phyloP scores from a whole-genome alignment of 2,888 invertebrate species.

The Nomada flava region DNA sequence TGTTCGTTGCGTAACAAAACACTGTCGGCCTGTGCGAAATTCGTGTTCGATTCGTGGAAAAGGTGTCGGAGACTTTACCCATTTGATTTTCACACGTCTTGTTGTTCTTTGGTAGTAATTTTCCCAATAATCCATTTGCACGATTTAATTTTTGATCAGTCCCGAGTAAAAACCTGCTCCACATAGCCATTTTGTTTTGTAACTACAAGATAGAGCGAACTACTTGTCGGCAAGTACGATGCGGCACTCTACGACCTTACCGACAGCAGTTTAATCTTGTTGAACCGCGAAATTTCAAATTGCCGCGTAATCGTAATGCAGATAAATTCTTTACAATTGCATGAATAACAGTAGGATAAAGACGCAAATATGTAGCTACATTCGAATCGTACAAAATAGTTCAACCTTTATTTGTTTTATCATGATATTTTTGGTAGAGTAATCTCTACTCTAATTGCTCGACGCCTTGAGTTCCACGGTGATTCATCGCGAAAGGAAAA shows the following conservation, averaged over 20 bases:
- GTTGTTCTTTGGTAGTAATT: constrained; percentile 63
- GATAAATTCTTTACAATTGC: too few species aligned
- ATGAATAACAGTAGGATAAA: background rate
- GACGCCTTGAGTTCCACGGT: background rate
- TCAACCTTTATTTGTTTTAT: too few species aligned
- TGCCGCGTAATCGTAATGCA: background rate
- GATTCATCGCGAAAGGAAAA: background rate
- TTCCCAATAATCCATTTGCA: constrained; percentile 71
- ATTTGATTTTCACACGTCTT: background rate
- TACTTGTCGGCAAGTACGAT: background rate
- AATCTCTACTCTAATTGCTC: too few species aligned
- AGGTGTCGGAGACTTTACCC: background rate
- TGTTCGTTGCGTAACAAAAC: constrained; percentile 64
- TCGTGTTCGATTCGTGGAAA: background rate
- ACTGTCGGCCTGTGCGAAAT: background rate
- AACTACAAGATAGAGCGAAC: background rate
- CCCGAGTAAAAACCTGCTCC: constrained; percentile 86
- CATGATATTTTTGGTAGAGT: too few species aligned
- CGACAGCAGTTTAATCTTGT: background rate
- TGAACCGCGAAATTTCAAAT: constrained; percentile 21
- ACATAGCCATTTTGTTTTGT: constrained; percentile 87
- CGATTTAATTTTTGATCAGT: constrained; percentile 78
- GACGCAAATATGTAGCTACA: background rate
- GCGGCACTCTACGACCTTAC: background rate
- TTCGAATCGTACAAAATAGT: background rate